Conservation (phyloP, 2,113 vertebrate genomes). For the Baryphthengus martii region DNA sequence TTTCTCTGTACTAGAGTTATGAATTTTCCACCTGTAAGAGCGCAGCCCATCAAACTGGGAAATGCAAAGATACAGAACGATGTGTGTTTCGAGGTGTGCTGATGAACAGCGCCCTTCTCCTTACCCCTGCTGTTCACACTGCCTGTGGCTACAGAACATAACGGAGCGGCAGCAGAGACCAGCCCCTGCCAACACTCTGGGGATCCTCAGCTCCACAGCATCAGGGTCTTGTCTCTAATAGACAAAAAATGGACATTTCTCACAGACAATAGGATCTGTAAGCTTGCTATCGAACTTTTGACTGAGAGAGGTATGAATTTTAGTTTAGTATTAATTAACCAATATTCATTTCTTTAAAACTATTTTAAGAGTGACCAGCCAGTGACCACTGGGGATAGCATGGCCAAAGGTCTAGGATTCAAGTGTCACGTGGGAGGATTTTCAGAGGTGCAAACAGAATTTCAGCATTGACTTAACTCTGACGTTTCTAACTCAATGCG, state of each 20-base stretch:
- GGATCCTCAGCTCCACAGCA: not conserved
- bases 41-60: not conserved
- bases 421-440: rapidly evolving
- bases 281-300: not conserved
- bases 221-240: not conserved
- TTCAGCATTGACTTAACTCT: not conserved
- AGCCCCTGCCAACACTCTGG: not conserved
- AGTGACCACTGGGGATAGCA: not conserved
- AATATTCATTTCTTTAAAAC: not conserved
- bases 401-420: not conserved
- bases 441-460: not conserved
- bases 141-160: not conserved
- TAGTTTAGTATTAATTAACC: not conserved
- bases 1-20: not conserved
- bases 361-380: not conserved
- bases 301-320: not conserved
- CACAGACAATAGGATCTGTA: rapidly evolving
- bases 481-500: not conserved
- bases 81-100: not conserved
- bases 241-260: rapidly evolving
- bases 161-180: not conserved
- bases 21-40: not conserved
- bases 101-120: not conserved
- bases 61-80: not conserved
- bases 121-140: not conserved